Percentiles rank a stretch among this genome's conserved stretches.
These are phyloP conservation scores for Salvator merianae DNA, from an alignment of 2,113 vertebrate genomes.

Conservation along the genomic window DNA sequence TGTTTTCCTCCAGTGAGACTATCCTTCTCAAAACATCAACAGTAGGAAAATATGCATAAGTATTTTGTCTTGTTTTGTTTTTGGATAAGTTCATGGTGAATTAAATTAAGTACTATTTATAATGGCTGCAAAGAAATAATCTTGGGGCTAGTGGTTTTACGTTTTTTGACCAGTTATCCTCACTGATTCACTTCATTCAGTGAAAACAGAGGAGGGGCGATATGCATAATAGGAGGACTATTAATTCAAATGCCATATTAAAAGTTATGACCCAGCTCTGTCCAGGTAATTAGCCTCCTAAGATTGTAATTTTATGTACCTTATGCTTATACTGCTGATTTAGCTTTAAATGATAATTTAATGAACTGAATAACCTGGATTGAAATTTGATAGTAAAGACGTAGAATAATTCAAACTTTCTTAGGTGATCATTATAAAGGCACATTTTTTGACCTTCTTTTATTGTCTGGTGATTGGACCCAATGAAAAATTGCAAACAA, in stretches of 20 bases:
- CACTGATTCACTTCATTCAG: constrained; percentile 20
- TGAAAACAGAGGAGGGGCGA: constrained; percentile 8
- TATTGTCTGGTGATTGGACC: constrained; percentile 3
- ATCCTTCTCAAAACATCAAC: background rate
- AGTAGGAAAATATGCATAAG: background rate
- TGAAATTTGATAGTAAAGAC: constrained; percentile 5
- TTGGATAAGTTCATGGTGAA: background rate
- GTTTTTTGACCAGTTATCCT: background rate
- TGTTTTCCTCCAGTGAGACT: background rate
- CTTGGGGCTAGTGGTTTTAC: background rate
- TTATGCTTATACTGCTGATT: constrained; percentile 40
- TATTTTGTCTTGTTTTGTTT: background rate
- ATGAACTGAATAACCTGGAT: constrained; percentile 21
- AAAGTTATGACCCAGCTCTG: constrained; percentile 16
- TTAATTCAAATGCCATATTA: constrained; percentile 16
- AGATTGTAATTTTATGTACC: constrained; percentile 12
- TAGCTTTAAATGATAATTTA: constrained; percentile 33
- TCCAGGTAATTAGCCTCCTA: constrained; percentile 34
- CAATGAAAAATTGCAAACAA: background rate
- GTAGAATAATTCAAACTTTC: constrained; percentile 12
- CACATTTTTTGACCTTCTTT: background rate
- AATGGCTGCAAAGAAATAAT: background rate
- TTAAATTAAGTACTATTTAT: background rate
- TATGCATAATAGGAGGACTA: constrained; percentile 12
- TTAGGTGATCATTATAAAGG: background rate